Evolutionary conservation across 2,113 vertebrate genomes (phyloP).

Genomic region (Cololabis saira): DNA sequence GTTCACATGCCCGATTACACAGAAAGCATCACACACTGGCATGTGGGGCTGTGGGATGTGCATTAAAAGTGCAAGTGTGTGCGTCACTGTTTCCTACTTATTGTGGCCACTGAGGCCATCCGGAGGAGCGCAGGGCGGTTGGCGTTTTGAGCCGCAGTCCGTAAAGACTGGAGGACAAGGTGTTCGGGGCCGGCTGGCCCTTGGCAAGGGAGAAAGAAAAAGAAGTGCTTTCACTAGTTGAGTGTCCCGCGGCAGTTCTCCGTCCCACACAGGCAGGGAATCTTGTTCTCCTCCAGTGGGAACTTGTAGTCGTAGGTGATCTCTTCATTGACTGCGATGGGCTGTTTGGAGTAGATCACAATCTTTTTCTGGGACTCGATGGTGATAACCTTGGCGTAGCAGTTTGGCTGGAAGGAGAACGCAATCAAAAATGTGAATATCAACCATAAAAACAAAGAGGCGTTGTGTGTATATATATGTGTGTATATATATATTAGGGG

Average conservation of each 20-base stretch:
- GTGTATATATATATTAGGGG: no score
- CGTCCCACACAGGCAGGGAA: constrained; percentile 92
- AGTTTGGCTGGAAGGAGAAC: constrained; percentile 85
- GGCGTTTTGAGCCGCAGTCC: not conserved
- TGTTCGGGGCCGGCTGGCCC: not conserved
- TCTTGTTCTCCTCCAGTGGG: constrained; percentile 97
- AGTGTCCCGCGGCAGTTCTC: constrained; percentile 94
- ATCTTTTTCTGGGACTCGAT: constrained; percentile 98
- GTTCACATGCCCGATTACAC: constrained; percentile 8
- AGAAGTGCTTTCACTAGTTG: constrained; percentile 78
- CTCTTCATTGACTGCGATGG: constrained; percentile 92
- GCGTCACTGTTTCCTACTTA: constrained; percentile 55
- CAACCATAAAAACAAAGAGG: not conserved
- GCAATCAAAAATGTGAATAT: not conserved
- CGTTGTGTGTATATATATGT: no score
- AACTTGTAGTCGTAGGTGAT: constrained; percentile 98
- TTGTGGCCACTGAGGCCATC: constrained; percentile 14
- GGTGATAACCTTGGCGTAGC: constrained; percentile 97
- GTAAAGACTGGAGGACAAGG: not conserved
- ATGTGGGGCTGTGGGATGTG: constrained; percentile 30
- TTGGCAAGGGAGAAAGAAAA: constrained; percentile 6
- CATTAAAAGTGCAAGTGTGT: constrained; percentile 70
- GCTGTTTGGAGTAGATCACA: constrained; percentile 96
- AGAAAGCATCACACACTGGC: constrained; percentile 30
- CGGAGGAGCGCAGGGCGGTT: not conserved